Evolutionary conservation across 1,140 invertebrate species (phyloP), one percentile per base, ranked within the genome.

Genomic region (Anastrepha ludens): DNA sequence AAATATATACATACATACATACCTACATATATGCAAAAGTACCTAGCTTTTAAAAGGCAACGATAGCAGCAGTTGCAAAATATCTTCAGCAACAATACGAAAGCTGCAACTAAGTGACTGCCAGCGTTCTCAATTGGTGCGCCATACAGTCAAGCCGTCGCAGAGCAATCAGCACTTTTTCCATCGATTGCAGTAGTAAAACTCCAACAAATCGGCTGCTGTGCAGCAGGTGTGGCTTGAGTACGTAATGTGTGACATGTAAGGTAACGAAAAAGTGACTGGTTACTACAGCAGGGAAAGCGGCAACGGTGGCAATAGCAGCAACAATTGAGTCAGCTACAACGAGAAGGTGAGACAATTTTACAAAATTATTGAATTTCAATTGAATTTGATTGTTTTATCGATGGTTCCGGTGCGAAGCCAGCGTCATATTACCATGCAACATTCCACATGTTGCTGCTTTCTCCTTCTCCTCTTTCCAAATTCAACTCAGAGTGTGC

Each of bases 321-420:
- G 6, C 64, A 67, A 5, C 64, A 20, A 81, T 81, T 81, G 44
- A 81, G 47, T 81, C 74, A 81, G 41, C 74, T 50, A 41, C 74
- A 81, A 81, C 20, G 74, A 55, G 74, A 81, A 58, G 55, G 74
- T 81, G 74, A 58, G 74, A 50, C 20, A 50, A 58, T 55, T 81
- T 81, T 20, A 17, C 50, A 81, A 81, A 81, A 81, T 81, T 81
- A 81, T 81, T 81, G 47, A 81, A 81, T 81, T 81, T 81, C 47
- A 50, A 81, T 81, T 81, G 74, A 81, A 81, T 81, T 81, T 81
- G 47, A 81, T 81, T 81, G 74, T 81, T 81, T 81, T 81, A 81
- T 81, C 47, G 74, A 6, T 17, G 47, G 74, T 81, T 81, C 47
- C n/a, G 74, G 47, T n/a, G 74, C 74, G 55, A 8, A 15, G 47